These are phyloP conservation scores for Therioaphis trifolii DNA, from an alignment of 2,888 invertebrate species.

Conservation along the genomic window DNA sequence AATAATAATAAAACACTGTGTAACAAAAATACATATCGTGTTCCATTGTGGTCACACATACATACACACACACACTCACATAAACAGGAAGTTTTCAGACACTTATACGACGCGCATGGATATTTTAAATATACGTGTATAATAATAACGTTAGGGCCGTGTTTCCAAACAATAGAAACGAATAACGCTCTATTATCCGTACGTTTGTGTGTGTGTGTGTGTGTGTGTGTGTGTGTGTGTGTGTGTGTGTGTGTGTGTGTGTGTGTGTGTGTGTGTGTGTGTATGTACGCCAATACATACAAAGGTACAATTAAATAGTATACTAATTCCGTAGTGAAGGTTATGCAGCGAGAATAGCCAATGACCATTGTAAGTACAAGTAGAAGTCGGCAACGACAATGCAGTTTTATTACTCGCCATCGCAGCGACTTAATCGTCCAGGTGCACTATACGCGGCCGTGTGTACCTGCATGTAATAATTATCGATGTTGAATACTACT, in stretches of 20 bases:
- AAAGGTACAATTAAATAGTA: too few relatives aligned
- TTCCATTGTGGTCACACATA: neutral
- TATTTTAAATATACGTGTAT: neutral
- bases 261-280: neutral
- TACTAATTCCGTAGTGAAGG: too few relatives aligned
- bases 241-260: neutral
- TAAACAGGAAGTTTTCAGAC: slow-evolving; percentile 10
- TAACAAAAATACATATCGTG: too few relatives aligned
- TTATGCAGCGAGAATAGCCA: too few relatives aligned
- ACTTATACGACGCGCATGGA: neutral
- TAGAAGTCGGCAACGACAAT: neutral
- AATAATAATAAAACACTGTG: too few relatives aligned
- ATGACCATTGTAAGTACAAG: too few relatives aligned
- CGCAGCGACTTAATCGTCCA: neutral
- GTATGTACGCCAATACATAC: too few relatives aligned
- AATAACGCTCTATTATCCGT: neutral
- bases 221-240: neutral
- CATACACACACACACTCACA: neutral
- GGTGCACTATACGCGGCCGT: slow-evolving; percentile 1
- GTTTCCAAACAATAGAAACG: neutral
- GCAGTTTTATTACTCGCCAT: slow-evolving; percentile 2
- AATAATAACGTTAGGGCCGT: neutral
- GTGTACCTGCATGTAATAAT: too few relatives aligned
- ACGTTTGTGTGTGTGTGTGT: neutral
- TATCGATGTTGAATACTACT: too few relatives aligned